phyloP scores from a whole-genome alignment of 2,113 vertebrate genomes.

The Pandion haliaetus region DNA sequence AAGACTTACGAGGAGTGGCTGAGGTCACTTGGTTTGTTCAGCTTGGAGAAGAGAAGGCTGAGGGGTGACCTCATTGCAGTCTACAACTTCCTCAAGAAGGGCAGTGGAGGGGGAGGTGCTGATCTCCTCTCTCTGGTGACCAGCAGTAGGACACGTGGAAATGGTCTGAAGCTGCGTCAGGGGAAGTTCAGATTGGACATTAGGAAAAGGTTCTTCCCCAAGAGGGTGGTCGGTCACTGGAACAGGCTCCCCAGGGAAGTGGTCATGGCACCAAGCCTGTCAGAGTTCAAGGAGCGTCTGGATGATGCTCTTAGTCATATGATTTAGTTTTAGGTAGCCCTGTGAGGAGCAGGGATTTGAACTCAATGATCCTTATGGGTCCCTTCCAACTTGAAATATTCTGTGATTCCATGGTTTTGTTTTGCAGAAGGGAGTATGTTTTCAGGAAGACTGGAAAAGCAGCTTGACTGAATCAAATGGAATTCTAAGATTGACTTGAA shows the following conservation, averaged over 20 bases:
- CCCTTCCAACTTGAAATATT: neutral
- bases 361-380: neutral
- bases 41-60: no score
- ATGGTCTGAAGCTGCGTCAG: neutral
- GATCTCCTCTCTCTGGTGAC: neutral
- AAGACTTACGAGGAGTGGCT: no score
- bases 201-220: neutral
- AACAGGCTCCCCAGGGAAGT: neutral
- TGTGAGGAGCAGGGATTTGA: neutral
- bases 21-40: no score
- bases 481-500: neutral
- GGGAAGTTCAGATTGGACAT: neutral
- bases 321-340: neutral
- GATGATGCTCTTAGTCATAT: neutral
- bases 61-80: neutral
- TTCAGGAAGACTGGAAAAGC: neutral
- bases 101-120: neutral
- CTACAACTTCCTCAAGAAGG: neutral
- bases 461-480: neutral
- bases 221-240: accelerated
- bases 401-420: neutral
- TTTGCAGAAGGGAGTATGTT: neutral
- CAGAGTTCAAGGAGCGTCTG: neutral
- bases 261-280: neutral
- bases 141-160: neutral